These are phyloP conservation scores for Indri indri DNA, from an alignment of 2,113 vertebrate genomes.

Conservation along the genomic window DNA sequence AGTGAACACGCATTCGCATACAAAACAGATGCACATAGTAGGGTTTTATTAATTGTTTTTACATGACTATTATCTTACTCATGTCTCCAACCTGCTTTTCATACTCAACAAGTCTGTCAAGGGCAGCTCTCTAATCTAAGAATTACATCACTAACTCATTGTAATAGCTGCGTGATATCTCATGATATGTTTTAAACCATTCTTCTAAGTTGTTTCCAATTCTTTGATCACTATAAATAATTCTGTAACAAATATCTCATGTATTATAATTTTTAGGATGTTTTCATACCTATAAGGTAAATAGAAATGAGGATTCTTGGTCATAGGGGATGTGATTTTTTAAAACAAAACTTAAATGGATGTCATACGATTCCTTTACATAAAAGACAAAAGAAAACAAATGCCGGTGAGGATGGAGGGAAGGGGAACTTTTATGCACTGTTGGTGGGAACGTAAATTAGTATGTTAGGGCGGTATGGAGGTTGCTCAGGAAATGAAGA, in stretches of 20 bases:
- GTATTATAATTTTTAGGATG: not conserved
- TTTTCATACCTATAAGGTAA: not conserved
- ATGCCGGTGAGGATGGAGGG: not conserved
- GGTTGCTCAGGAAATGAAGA: not conserved
- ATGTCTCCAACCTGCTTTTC: not conserved
- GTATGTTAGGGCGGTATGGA: too few species aligned
- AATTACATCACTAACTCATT: too few species aligned
- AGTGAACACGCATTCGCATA: rapidly evolving
- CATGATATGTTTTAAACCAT: not conserved
- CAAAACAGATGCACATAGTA: not conserved
- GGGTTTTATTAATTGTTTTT: not conserved
- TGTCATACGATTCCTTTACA: not conserved
- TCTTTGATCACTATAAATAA: not conserved
- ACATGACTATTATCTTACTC: too few species aligned
- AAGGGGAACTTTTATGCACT: not conserved
- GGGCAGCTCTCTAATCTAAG: too few species aligned
- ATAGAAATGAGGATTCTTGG: not conserved
- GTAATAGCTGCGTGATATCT: not conserved
- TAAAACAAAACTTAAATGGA: not conserved
- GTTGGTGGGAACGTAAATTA: not conserved
- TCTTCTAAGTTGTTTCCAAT: not conserved
- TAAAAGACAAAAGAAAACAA: not conserved
- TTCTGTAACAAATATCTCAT: not conserved
- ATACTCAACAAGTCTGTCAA: not conserved
- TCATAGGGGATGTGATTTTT: not conserved